Evolutionary conservation across 2,888 invertebrate genomes (phyloP).

Genomic region (Tortricodes alternella): DNA sequence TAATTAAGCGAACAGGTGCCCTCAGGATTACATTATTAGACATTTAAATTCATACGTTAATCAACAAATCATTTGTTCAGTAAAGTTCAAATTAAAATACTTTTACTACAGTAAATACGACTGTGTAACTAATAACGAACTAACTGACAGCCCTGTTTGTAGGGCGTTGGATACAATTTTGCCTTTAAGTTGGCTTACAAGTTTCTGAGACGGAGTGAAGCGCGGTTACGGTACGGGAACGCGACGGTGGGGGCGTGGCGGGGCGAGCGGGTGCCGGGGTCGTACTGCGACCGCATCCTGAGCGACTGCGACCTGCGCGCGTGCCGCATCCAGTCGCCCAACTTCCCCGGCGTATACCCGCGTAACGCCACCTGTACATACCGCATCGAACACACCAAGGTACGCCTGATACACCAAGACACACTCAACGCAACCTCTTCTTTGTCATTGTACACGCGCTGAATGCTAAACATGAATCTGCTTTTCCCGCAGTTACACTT

Average conservation of each 20-base stretch:
- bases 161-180: constrained; percentile 91
- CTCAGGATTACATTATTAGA: constrained; percentile 69
- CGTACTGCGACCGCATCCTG: constrained; percentile 91
- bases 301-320: constrained; percentile 88
- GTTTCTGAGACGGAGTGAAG: constrained; percentile 89
- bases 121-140: constrained; percentile 28
- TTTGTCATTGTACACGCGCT: constrained; percentile 7
- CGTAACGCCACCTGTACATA: constrained; percentile 93
- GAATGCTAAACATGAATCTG: background rate
- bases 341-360: constrained; percentile 95
- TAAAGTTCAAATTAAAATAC: constrained; percentile 22
- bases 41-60: constrained; percentile 38
- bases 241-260: constrained; percentile 88
- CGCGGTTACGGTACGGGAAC: constrained; percentile 90
- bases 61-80: constrained; percentile 13
- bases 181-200: constrained; percentile 93
- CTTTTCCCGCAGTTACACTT: background rate
- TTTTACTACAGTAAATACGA: constrained; percentile 17
- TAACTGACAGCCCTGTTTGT: constrained; percentile 51
- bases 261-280: constrained; percentile 88
- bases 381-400: constrained; percentile 85
- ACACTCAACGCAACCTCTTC: too few relatives aligned
- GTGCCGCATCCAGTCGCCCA: constrained; percentile 92
- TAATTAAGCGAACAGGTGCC: constrained; percentile 72
- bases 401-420: constrained; percentile 44